Conservation (phyloP, 2,113 vertebrate genomes). For the Pteronura brasiliensis region DNA sequence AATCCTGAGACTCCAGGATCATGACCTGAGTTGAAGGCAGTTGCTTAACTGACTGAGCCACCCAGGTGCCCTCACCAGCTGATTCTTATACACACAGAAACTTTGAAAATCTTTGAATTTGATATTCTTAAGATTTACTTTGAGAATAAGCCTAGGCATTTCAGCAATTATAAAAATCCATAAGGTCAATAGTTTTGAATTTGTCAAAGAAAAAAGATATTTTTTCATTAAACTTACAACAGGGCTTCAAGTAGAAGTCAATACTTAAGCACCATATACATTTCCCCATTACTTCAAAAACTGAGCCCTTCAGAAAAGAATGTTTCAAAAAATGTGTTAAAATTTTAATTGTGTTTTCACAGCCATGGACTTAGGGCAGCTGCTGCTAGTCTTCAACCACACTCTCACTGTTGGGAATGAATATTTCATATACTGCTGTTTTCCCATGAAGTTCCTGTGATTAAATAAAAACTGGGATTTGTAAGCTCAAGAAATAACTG, state of each 20-base stretch:
- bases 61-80: neutral
- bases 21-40: too few species aligned
- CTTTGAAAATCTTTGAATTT: neutral
- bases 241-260: neutral
- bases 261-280: neutral
- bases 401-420: slow-evolving; percentile 40
- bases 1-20: too few species aligned
- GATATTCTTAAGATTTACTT: slow-evolving; percentile 36
- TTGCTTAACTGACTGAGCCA: too few species aligned
- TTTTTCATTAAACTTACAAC: slow-evolving; percentile 22
- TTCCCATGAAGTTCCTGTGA: slow-evolving; percentile 59
- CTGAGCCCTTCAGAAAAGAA: slow-evolving; percentile 35
- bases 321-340: slow-evolving; percentile 49
- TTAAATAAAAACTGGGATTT: slow-evolving; percentile 54
- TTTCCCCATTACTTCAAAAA: slow-evolving; percentile 28
- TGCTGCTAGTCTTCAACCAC: neutral
- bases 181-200: neutral
- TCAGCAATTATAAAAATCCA: slow-evolving; percentile 46
- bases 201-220: neutral
- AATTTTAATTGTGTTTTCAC: slow-evolving; percentile 61
- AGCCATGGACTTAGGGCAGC: slow-evolving; percentile 34
- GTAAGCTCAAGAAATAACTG: slow-evolving; percentile 52
- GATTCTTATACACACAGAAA: neutral
- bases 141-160: slow-evolving; percentile 49
- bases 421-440: slow-evolving; percentile 60